Conservation (phyloP, 1,140 invertebrate species). For the Platorchestia sp. region DNA sequence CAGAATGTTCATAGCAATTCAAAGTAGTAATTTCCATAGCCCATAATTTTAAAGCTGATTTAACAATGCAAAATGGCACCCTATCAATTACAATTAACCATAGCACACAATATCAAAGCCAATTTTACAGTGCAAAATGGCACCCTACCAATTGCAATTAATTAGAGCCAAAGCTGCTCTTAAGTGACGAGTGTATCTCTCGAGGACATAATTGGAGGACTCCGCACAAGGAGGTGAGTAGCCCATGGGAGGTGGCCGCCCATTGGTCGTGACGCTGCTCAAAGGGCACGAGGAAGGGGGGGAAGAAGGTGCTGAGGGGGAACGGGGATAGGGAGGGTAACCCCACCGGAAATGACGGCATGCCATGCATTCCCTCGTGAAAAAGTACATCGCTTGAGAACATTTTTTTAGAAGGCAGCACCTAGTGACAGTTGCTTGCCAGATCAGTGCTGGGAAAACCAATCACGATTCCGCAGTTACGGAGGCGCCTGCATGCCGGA, state of each 20-base stretch:
- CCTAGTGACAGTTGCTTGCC: conserved; percentile 41
- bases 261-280: not conserved
- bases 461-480: conserved; percentile 20
- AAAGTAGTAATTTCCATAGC: no score
- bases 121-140: no score
- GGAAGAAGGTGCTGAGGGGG: no score
- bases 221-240: not conserved
- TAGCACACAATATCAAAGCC: not conserved
- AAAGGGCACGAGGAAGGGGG: not conserved
- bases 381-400: not conserved
- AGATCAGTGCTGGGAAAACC: conserved; percentile 22
- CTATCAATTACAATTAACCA: not conserved
- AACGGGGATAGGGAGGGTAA: not conserved
- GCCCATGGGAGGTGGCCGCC: not conserved
- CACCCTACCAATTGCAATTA: not conserved
- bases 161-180: not conserved
- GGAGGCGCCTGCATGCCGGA: not conserved
- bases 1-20: no score
- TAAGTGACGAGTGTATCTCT: not conserved
- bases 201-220: not conserved
- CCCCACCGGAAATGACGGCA: conserved; percentile 45
- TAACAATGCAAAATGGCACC: no score
- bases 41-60: no score
- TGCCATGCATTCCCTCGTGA: conserved; percentile 31
- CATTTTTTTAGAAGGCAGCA: not conserved